A percentile compares a stretch with the other conserved stretches of the same genome.
phyloP scores from a whole-genome alignment of 2,888 invertebrate species.

The Julus scanicus region DNA sequence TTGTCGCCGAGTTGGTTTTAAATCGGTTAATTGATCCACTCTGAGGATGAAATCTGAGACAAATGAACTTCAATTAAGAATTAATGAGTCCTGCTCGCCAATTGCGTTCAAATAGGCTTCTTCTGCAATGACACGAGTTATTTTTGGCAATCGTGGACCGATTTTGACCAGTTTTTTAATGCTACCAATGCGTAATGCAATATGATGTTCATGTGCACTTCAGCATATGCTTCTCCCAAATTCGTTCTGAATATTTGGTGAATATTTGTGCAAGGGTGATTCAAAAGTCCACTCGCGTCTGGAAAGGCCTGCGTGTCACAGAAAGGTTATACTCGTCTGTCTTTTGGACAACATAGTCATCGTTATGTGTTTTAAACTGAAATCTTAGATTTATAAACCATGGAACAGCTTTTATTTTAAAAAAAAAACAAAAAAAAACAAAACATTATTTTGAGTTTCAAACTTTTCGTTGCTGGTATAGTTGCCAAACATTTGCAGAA shows the following conservation, averaged over 20 bases:
- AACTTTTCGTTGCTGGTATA: no score
- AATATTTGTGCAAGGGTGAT: neutral
- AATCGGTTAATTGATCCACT: neutral
- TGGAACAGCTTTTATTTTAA: no score
- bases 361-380: no score
- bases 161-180: neutral
- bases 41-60: neutral
- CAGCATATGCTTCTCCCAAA: no score
- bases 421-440: no score
- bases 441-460: no score
- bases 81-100: conserved; percentile 9
- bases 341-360: neutral
- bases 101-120: neutral
- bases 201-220: conserved; percentile 19
- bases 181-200: neutral
- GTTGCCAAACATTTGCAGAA: no score
- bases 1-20: neutral
- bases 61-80: conserved; percentile 1
- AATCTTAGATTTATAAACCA: no score
- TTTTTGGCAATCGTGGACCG: neutral
- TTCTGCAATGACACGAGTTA: neutral
- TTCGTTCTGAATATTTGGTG: neutral
- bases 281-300: neutral
- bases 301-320: neutral
- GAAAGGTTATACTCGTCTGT: neutral